Conservation (phyloP, 1,140 invertebrate genomes). For the Aporrectodea caliginosa region DNA sequence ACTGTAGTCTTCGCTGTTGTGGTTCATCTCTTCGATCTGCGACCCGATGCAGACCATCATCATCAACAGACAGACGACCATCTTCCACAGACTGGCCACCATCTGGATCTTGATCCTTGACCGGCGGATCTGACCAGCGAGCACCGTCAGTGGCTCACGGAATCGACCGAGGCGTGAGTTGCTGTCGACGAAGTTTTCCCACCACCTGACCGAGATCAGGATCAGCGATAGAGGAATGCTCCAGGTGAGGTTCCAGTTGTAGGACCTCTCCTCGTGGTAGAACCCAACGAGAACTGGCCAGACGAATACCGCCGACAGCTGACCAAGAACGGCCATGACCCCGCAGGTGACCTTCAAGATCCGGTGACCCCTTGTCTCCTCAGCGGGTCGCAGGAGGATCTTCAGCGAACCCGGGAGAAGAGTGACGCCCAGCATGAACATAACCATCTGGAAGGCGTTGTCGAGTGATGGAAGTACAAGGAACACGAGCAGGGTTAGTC, state of each 20-base stretch:
- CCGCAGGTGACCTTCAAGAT: conserved; percentile 37
- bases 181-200: conserved; percentile 53
- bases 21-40: conserved; percentile 15
- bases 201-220: conserved; percentile 49
- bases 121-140: conserved; percentile 41
- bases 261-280: not conserved
- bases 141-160: conserved; percentile 37
- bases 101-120: conserved; percentile 47
- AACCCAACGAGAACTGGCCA: conserved; percentile 40
- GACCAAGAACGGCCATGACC: conserved; percentile 38
- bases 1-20: not conserved
- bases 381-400: conserved; percentile 38
- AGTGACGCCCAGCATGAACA: conserved; percentile 39
- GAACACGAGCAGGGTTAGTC: conserved; percentile 47
- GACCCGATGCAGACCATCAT: not conserved
- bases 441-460: conserved; percentile 31
- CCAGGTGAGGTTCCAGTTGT: conserved; percentile 25
- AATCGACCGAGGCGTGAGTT: conserved; percentile 42
- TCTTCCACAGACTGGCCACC: conserved; percentile 48
- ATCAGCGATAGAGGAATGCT: conserved; percentile 44
- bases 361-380: conserved; percentile 28
- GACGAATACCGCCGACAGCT: conserved; percentile 41
- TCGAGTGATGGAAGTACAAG: conserved; percentile 43
- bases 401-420: conserved; percentile 45
- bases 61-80: conserved; percentile 41